A percentile compares a stretch with the other conserved stretches of the same genome.
Evolutionary conservation across 2,797 vertebrate genomes (phyloP).

Genomic region (Chromobotia macracanthus): DNA sequence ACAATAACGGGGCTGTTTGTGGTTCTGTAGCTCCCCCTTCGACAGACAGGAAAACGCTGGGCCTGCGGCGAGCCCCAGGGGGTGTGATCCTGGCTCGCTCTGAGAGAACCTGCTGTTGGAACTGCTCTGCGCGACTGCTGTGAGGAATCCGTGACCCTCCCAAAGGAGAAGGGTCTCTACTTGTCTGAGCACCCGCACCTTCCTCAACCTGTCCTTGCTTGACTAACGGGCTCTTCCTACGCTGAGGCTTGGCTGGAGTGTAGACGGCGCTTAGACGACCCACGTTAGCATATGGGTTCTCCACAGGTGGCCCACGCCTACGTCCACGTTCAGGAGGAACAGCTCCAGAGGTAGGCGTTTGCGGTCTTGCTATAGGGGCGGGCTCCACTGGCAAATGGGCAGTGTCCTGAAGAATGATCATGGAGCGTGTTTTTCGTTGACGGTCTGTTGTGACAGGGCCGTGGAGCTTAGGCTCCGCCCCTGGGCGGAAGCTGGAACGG

Average conservation of each 20-base stretch:
- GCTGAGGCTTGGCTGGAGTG: slow-evolving; percentile 90
- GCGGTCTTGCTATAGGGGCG: slow-evolving; percentile 73
- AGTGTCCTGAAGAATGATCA: slow-evolving; percentile 97
- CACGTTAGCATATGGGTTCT: slow-evolving; percentile 97
- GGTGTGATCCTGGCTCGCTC: slow-evolving; percentile 77
- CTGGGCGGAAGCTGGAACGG: slow-evolving; percentile 94
- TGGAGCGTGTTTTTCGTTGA: slow-evolving; percentile 94
- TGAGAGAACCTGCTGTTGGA: slow-evolving; percentile 82
- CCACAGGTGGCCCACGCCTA: slow-evolving; percentile 78
- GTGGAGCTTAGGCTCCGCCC: slow-evolving; percentile 88
- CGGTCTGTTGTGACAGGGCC: slow-evolving; percentile 83
- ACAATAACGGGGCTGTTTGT: slow-evolving; percentile 85
- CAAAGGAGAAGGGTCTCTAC: slow-evolving; percentile 56
- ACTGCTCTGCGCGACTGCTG: slow-evolving; percentile 85
- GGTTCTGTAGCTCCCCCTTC: slow-evolving; percentile 84
- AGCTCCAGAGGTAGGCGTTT: slow-evolving; percentile 73
- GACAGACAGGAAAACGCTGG: slow-evolving; percentile 97
- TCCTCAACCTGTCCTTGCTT: slow-evolving; percentile 98
- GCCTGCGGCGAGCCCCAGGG: slow-evolving; percentile 78
- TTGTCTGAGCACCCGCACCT: slow-evolving; percentile 70
- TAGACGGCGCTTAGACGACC: slow-evolving; percentile 87
- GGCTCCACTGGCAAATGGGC: slow-evolving; percentile 80
- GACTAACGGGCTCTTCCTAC: slow-evolving; percentile 93
- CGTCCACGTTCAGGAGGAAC: slow-evolving; percentile 77
- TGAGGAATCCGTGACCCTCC: slow-evolving; percentile 77